phyloP scores from a whole-genome alignment of 2,797 vertebrate species.

The Bradypodion ventrale region DNA sequence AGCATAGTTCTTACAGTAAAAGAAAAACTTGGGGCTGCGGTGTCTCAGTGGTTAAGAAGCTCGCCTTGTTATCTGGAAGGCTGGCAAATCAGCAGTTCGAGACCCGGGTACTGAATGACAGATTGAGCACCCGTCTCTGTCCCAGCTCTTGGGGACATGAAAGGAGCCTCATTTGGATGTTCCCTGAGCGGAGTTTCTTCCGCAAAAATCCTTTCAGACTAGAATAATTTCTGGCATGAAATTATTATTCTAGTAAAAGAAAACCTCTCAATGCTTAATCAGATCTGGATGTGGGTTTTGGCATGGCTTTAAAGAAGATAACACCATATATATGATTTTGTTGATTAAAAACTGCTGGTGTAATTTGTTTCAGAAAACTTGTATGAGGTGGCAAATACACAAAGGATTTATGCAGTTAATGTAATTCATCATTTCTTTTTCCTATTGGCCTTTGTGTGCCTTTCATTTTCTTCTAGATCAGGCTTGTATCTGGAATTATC shows the following conservation, averaged over 20 bases:
- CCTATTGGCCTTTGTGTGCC: conserved; percentile 61
- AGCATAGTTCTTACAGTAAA: conserved; percentile 70
- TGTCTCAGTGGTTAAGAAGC: too few relatives aligned
- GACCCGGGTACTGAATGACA: too few relatives aligned
- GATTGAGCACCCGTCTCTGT: too few relatives aligned
- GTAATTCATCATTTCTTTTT: conserved; percentile 61
- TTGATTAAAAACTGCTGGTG: conserved; percentile 78
- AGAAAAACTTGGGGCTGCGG: too few relatives aligned
- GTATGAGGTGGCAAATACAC: conserved; percentile 73
- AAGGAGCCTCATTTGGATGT: too few relatives aligned
- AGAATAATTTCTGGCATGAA: too few relatives aligned
- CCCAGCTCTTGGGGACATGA: too few relatives aligned
- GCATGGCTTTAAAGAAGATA: conserved; percentile 78
- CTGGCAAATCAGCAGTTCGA: too few relatives aligned
- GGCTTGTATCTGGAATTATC: conserved; percentile 28
- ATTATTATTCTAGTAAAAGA: conserved; percentile 77
- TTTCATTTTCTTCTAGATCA: conserved; percentile 48
- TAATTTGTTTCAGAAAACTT: conserved; percentile 77
- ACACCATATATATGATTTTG: conserved; percentile 77
- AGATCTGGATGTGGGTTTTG: conserved; percentile 78
- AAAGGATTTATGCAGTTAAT: conserved; percentile 71
- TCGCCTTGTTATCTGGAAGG: too few relatives aligned
- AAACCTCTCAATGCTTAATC: conserved; percentile 76
- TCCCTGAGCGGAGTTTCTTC: too few relatives aligned
- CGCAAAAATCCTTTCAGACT: too few relatives aligned